These are phyloP conservation scores for Cosmia pyralina DNA, from an alignment of 2,888 invertebrate species.

Conservation along the genomic window DNA sequence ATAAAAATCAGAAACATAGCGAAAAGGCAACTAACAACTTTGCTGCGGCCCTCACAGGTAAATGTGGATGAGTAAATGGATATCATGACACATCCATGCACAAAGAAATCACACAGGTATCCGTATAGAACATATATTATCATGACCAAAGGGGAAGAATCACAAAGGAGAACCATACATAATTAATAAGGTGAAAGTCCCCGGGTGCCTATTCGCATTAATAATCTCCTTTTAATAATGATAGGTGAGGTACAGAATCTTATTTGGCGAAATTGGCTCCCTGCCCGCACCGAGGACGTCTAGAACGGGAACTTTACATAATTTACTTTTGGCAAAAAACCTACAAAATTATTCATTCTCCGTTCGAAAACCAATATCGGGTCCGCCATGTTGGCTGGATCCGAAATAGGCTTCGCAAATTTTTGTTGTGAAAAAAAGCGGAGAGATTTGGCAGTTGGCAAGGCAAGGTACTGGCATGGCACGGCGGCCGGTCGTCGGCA, in stretches of 20 bases:
- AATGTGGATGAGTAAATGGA: conserved; percentile 51
- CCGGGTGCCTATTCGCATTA: conserved; percentile 45
- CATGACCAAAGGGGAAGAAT: conserved; percentile 51
- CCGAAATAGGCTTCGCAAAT: conserved; percentile 65
- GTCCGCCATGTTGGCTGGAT: conserved; percentile 65
- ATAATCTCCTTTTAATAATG: conserved; percentile 62
- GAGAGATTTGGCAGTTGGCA: conserved; percentile 74
- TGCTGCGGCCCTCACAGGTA: conserved; percentile 42
- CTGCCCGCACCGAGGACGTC: conserved; percentile 57
- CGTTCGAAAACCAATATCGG: conserved; percentile 69
- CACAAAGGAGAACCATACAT: conserved; percentile 58
- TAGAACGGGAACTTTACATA: conserved; percentile 61
- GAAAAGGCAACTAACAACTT: conserved; percentile 41
- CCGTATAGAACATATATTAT: conserved; percentile 48
- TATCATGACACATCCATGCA: conserved; percentile 52
- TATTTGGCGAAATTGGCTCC: conserved; percentile 60
- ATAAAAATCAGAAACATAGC: conserved; percentile 46
- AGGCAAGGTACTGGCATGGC: conserved; percentile 77
- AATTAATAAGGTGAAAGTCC: conserved; percentile 58
- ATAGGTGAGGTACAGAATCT: conserved; percentile 57
- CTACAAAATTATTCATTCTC: conserved; percentile 67
- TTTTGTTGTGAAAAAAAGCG: conserved; percentile 61
- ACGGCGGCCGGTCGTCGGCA: conserved; percentile 66
- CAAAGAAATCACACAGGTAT: conserved; percentile 54
- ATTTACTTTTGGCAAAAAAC: conserved; percentile 68